Base-by-base conservation (phyloP, 2,113 vertebrate genomes). In the Oenanthe oenanthe region DNA sequence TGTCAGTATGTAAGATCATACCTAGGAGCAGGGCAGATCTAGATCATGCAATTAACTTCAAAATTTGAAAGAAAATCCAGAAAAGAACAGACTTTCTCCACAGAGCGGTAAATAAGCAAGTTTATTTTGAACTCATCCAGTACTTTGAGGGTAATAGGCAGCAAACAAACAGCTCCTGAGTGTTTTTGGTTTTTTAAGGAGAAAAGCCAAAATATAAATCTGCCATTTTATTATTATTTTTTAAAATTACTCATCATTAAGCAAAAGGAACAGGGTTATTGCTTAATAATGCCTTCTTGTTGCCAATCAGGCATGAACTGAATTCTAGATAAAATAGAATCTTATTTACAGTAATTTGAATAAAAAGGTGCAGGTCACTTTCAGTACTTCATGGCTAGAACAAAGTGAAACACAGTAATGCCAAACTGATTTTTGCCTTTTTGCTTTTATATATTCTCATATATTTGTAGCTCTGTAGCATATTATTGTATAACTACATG, bases 101-200 rank as follows among this genome's bases (percentile, higher is more conserved):
- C 9, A 34, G 26, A 65, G 9, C 3, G 68, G 29, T 74, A 73
- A 80, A 70, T 40, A 74, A 60, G 18, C 18, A 77, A 48, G 74
- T 58, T 66, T 40, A 66, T 18, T 82, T 89, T 31, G 9, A 74
- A 24, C 2, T 6, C 3, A 51, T 78, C 8, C 22, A 71, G 7
- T 17, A 36, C 4, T 71, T 67, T 18, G 17, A 79, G 22, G 17
- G 14, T 62, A 78, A 85, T 2, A 74, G 16, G 17, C 3, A 74
- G 26, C 32, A 88, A 48, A 82, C 0, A 0, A 77, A 29, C 1
- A 14, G 7, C 3, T 65, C 10, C 21, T 4, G 6, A 24, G 12
- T 28, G 14, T 26, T 68, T 60, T 29, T 17, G 7, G 17, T 12
- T 56, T 38, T 71, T 40, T 32, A 61, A 77, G 19, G 25, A 51